These are phyloP conservation scores for Macquaria australasica DNA, from an alignment of 2,113 vertebrate species.

Conservation along the genomic window DNA sequence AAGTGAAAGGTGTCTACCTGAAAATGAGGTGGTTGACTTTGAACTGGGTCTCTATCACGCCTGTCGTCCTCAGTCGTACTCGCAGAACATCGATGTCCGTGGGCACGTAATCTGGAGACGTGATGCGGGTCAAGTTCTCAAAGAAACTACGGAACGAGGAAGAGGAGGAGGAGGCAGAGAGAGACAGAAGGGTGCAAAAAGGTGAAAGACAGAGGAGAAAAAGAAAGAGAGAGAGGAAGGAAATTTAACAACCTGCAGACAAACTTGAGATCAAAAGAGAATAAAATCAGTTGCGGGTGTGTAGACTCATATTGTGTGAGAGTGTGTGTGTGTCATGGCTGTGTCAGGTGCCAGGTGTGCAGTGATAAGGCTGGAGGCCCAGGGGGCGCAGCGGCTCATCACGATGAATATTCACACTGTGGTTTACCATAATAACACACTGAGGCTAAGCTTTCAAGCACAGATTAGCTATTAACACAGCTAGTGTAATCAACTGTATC, in stretches of 20 bases:
- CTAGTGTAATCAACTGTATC: slow-evolving; percentile 49
- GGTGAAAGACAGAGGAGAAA: slow-evolving; percentile 22
- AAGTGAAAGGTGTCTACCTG: slow-evolving; percentile 75
- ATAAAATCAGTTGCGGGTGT: slow-evolving; percentile 18
- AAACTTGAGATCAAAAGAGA: slow-evolving; percentile 72
- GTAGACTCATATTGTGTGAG: slow-evolving; percentile 19
- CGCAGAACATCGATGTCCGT: slow-evolving; percentile 84
- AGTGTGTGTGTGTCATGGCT: background rate
- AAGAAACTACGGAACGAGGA: slow-evolving; percentile 75
- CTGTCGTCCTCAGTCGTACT: slow-evolving; percentile 83
- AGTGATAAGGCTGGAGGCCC: slow-evolving; percentile 66
- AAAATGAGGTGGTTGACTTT: slow-evolving; percentile 84
- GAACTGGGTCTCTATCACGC: slow-evolving; percentile 87
- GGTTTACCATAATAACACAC: slow-evolving; percentile 73
- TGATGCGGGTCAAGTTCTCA: slow-evolving; percentile 81
- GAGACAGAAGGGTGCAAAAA: background rate
- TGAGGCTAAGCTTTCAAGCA: slow-evolving; percentile 67
- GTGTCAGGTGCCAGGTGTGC: slow-evolving; percentile 35
- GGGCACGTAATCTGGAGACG: slow-evolving; percentile 79
- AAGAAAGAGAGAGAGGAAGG: slow-evolving; percentile 4
- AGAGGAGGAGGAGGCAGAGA: background rate
- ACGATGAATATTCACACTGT: slow-evolving; percentile 73
- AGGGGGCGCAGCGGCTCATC: slow-evolving; percentile 42
- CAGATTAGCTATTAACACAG: slow-evolving; percentile 58
- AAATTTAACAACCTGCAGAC: slow-evolving; percentile 48